Base-by-base conservation (phyloP, 2,797 vertebrate species). In the Hyperoplus lanceolatus region DNA sequence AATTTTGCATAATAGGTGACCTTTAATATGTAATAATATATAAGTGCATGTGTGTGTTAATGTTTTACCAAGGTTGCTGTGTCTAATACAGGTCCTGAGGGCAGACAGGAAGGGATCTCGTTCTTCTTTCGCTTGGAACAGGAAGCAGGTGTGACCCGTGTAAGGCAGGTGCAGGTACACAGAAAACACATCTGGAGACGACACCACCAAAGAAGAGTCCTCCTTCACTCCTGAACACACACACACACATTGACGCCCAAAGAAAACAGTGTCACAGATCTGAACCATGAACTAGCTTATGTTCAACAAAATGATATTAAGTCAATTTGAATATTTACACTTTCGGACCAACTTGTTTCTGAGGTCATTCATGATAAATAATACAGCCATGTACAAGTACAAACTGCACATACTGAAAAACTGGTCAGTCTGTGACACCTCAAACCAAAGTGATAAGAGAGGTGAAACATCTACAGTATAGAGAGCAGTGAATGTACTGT, bases 111-210 rank as follows among this genome's bases (percentile, higher is more conserved):
- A 96, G 68, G 50, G 84, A 58, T 87, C 87, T 87, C 95, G 95
- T 43, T 93, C 91, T 0, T 78, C 87, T 1, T 93, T 90, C 82
- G 96, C 90, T 0, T 88, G 75, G 89, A 96, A 97, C 85, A 96
- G 96, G 87, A 96, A 98, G 95, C 93, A 97, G 77, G 90, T 91
- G 29, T 97, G 94, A 60, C 93, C 93, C 77, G 84, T 67, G 68
- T 96, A 97, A 1, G 96, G 96, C 77, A 96, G 95, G 92, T 95
- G 96, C 83, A 98, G 92, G 85, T 95, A 97, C 36, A 98, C 96
- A 0, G 96, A 95, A 81, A 96, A 97, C 0, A 89, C 91, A 72
- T 88, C 96, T 0, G 96, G 93, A 69, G 95, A 81, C 0, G 87
- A 79, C 12, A 95, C 85, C 0, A 94, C 89, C 0, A 92, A 87